Percentiles rank a stretch among this genome's conserved stretches.
These are phyloP conservation scores for Helobdella robusta DNA, from an alignment of 2,888 invertebrate species.

Conservation along the genomic window DNA sequence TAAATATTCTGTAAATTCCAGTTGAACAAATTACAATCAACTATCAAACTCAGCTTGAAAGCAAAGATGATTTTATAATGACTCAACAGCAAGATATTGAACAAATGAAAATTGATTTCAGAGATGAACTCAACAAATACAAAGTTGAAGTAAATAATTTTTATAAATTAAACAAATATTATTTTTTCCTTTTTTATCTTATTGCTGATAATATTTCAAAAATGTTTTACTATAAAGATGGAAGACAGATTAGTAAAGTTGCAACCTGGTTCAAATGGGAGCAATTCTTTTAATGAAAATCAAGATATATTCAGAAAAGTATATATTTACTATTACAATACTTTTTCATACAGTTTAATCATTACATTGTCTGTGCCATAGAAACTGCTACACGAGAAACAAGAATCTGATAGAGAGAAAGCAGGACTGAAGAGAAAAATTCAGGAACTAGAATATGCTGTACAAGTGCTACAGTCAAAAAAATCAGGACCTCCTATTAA, in stretches of 20 bases:
- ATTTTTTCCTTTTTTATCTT: too few relatives aligned
- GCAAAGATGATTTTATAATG: too few relatives aligned
- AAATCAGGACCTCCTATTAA: not conserved
- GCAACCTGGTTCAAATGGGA: not conserved
- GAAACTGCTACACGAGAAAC: slow-evolving; percentile 20
- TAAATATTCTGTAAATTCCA: too few relatives aligned
- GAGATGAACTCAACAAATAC: too few relatives aligned
- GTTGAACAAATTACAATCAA: too few relatives aligned
- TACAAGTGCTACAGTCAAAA: not conserved
- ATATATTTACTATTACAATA: not conserved
- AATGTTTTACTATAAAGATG: too few relatives aligned
- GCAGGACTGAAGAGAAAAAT: not conserved
- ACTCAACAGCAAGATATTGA: too few relatives aligned
- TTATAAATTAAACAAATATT: too few relatives aligned
- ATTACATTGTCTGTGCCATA: not conserved
- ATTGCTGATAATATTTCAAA: too few relatives aligned
- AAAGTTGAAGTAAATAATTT: too few relatives aligned
- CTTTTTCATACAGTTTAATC: not conserved
- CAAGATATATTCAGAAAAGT: slow-evolving; percentile 16
- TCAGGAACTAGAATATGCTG: not conserved
- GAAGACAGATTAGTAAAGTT: slow-evolving; percentile 3
- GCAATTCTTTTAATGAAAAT: slow-evolving; percentile 1
- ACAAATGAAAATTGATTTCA: too few relatives aligned
- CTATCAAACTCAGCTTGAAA: too few relatives aligned
- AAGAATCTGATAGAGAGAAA: slow-evolving; percentile 18